Evolutionary conservation across 2,113 vertebrate genomes (phyloP), one percentile per base, ranked within the genome.

Genomic region (Paralichthys olivaceus): DNA sequence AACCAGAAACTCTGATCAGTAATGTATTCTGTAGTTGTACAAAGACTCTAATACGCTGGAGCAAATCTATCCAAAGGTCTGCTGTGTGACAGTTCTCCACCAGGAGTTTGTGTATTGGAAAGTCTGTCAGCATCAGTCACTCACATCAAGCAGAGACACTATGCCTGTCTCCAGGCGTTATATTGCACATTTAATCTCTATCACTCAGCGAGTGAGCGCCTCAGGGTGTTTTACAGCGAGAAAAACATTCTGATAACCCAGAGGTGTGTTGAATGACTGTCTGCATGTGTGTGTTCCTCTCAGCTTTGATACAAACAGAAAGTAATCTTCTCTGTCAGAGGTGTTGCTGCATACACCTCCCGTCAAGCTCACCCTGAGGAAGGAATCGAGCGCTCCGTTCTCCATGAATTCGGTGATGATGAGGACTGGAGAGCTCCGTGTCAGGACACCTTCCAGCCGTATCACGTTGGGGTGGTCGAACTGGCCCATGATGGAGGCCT

Each of bases 391-490:
- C 0, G 98, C 97, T 0, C 98, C 97, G 71, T 99, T 99, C 93
- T 99, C 98, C 98, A 99, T 99, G 94, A 99, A 99, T 83, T 99
- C 98, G 0, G 98, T 98, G 90, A 99, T 95, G 84, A 99, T 99
- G 94, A 99, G 98, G 80, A 99, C 97, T 0, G 98, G 98, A 47
- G 98, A 97, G 85, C 97, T 99, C 64, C 98, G 97, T 64, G 98
- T 99, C 89, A 99, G 95, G 87, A 99, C 98, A 0, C 98, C 98
- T 79, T 99, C 98, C 87, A 99, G 92, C 29, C 97, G 96, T 89
- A 99, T 99, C 87, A 99, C 98, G 84, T 99, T 99, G 85, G 98
- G 98, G 69, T 99, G 98, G 92, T 99, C 98, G 0, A 99, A 99
- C 94, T 99, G 98, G 34, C 97, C 98, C 98, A 99, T 99, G 93